Conservation (phyloP, 2,888 invertebrate genomes). For the Hoplodrina ambigua region DNA sequence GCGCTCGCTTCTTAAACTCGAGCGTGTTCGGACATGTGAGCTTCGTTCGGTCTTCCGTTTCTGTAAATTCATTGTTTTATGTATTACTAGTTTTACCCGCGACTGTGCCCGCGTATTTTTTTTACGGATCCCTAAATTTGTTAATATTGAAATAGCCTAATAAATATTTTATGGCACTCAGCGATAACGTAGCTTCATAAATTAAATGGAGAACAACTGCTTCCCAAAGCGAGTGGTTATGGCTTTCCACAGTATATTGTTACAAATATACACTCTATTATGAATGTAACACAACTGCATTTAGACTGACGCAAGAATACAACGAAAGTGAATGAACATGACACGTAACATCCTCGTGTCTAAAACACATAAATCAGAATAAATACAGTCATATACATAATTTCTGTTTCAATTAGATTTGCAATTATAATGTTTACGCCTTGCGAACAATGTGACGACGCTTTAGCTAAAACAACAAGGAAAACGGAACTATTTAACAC, state of each 20-base stretch:
- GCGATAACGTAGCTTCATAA: no score
- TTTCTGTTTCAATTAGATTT: slow-evolving; percentile 47
- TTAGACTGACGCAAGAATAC: slow-evolving; percentile 8
- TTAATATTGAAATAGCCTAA: no score
- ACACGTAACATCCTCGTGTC: slow-evolving; percentile 27
- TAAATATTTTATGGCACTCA: no score
- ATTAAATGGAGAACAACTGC: background rate
- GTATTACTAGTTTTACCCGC: no score
- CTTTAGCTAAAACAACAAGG: slow-evolving; percentile 41
- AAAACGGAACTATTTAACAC: slow-evolving; percentile 38
- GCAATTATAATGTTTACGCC: slow-evolving; percentile 50
- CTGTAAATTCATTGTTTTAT: slow-evolving; percentile 61
- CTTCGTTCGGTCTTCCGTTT: slow-evolving; percentile 85
- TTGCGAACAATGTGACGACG: slow-evolving; percentile 26
- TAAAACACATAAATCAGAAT: slow-evolving; percentile 38
- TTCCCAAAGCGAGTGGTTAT: background rate
- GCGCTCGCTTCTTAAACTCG: slow-evolving; percentile 93
- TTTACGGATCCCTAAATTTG: no score
- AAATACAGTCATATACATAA: slow-evolving; percentile 34
- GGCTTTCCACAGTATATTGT: background rate
- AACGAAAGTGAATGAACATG: slow-evolving; percentile 28
- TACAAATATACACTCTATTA: background rate
- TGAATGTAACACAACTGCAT: slow-evolving; percentile 3
- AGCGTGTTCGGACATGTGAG: slow-evolving; percentile 90
- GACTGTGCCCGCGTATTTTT: no score